Evolutionary conservation across 2,797 vertebrate species (phyloP), one percentile per base, ranked within the genome.

Genomic region (Alectoris magna): DNA sequence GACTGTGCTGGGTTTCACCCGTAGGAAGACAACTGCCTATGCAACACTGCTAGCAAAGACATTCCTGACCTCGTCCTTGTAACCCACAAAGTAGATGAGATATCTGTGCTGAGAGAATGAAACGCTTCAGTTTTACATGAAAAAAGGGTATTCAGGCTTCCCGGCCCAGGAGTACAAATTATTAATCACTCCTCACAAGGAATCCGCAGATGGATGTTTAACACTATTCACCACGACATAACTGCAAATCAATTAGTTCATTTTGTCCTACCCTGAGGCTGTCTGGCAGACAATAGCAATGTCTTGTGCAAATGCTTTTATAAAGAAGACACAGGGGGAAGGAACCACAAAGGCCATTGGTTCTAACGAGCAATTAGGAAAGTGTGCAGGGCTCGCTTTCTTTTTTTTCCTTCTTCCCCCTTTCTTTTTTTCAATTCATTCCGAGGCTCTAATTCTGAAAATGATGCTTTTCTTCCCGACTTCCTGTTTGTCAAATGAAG

Each of bases 361-460:
- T 97, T 97, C 97, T 97, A 97, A 97, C 97, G 92, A 97, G 97
- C 97, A 97, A 97, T 97, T 97, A 97, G 96, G 95, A 97, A 97
- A 97, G 97, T 95, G 97, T 97, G 96, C 93, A 95, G 96, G 94
- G 81, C 93, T 93, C 12, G 71, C 94, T 95, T 96, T 95, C 95
- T 88, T 94, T 96, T 91, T 91, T 95, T 96, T 90, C 64, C 80
- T 94, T 92, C 87, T 94, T 96, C 93, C 94, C 96, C 95, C 96
- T 95, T 95, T 96, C 97, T 95, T 95, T 96, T 96, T 94, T 96
- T 95, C 95, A 86, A 92, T 94, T 97, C 97, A 96, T 96, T 97
- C 95, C 10, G 23, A 95, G 96, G 91, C 94, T 93, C 93, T 89
- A 94, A 94, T 96, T 96, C 96, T 90, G 92, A 96, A 96, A 96